Base-by-base conservation (phyloP, 92 coral and sea anemone genomes). In the Hydrozoanthus gracilis region DNA sequence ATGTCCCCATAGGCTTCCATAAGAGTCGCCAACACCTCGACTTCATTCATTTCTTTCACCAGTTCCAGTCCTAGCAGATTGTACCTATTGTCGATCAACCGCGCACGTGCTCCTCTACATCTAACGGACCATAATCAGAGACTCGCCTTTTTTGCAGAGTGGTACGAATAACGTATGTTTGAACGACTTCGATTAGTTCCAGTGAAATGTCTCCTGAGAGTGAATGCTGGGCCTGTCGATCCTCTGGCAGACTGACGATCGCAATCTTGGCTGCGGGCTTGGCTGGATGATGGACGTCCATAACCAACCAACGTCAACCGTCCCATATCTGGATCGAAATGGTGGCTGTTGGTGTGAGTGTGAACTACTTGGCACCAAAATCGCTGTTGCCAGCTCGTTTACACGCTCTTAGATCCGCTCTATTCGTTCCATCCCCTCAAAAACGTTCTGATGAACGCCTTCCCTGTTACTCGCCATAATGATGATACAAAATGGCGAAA, bases 201-300 rank as follows among this genome's bases (percentile, higher is more conserved):
- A 55, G 55, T 60, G 44, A 84, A 84, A 52, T 84, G 52, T 18
- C 82, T 84, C 78, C 88, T 61, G 44, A 84, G 70, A 51, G 51
- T 80, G 65, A 86, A 86, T 1, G 76, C 67, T 17, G 89, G 84
- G 4, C 50, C 76, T 50, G 88, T 54, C 73, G n/a, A 69, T 18
- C 44, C 55, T 16, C 71, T 20, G 51, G 71, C 55, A n/a, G n/a
- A n/a, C 73, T 54, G 51, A 72, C 51, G n/a, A 9, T 51, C 76
- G 11, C 13, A 16, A 44, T 50, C 76, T 71, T 51, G 6, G 18
- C 76, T n/a, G n/a, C 45, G 44, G 51, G 27, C 62, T 75, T 62
- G 62, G 11, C 46, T 39, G 51, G 61, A 13, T 50, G 18, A 3
- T 46, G 79, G 79, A 50, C 79, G 62, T 49, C 79, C 79, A 50